These are phyloP conservation scores for Heloderma charlesbogerti DNA, from an alignment of 2,113 vertebrate genomes.

Conservation along the genomic window DNA sequence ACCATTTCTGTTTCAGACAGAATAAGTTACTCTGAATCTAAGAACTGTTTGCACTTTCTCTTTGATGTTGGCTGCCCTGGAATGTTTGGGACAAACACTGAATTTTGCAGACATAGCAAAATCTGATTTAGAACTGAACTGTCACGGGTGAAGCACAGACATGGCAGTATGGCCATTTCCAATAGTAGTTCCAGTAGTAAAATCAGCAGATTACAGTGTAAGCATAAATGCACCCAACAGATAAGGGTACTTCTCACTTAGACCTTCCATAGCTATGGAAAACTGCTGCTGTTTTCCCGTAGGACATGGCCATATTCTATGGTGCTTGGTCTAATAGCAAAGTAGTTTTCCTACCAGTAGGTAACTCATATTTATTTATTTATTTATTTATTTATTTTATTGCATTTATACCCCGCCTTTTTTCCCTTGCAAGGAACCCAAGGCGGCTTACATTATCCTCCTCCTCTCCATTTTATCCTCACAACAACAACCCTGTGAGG, in stretches of 20 bases:
- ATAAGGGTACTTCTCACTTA: neutral
- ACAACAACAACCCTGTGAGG: no score
- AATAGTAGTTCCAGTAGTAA: neutral
- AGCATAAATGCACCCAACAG: neutral
- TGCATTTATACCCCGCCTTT: no score
- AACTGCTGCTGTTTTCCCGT: neutral
- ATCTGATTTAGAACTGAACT: conserved; percentile 2
- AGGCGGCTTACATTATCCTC: no score
- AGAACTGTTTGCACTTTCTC: neutral
- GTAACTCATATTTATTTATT: no score
- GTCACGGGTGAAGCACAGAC: neutral
- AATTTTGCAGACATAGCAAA: neutral
- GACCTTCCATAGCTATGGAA: neutral
- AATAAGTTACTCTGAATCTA: neutral
- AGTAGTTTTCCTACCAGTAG: neutral
- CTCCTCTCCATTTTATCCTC: no score
- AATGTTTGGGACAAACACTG: neutral
- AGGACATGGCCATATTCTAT: neutral
- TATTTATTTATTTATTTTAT: no score
- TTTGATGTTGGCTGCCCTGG: neutral
- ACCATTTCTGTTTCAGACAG: neutral
- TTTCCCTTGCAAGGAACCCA: no score
- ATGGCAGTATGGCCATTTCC: neutral
- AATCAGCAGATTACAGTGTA: neutral
- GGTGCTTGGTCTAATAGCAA: neutral